Percentiles rank a stretch among this genome's conserved stretches.
Evolutionary conservation across 2,113 vertebrate species (phyloP).

Genomic region (Oceanites oceanicus): DNA sequence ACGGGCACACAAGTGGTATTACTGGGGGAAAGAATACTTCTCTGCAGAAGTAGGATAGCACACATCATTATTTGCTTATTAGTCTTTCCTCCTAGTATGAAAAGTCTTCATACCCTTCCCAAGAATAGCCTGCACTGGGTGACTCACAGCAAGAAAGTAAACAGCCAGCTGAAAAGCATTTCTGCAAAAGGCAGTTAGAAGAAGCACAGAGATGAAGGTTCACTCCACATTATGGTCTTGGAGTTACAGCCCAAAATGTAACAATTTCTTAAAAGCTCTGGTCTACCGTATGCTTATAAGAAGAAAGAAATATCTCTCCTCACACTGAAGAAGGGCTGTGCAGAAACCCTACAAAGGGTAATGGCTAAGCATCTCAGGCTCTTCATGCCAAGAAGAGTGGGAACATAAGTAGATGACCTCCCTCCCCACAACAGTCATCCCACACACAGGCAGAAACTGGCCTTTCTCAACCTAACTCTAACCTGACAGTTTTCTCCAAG

Average conservation of each 20-base stretch:
- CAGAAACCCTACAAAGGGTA: not conserved
- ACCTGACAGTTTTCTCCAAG: not conserved
- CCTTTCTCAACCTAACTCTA: not conserved
- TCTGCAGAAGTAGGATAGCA: not conserved
- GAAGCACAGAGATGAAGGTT: not conserved
- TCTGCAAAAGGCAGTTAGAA: not conserved
- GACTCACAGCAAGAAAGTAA: not conserved
- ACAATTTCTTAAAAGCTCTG: not conserved
- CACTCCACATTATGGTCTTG: not conserved
- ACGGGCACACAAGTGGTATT: not conserved
- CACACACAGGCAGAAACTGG: not conserved
- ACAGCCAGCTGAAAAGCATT: not conserved
- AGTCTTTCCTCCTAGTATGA: not conserved
- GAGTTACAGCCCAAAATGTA: not conserved
- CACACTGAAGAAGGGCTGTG: not conserved
- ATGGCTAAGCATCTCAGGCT: not conserved
- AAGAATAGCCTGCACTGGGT: not conserved
- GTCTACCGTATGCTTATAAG: not conserved
- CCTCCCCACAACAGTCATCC: not conserved
- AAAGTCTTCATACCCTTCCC: not conserved
- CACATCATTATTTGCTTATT: not conserved
- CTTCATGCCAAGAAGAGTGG: not conserved
- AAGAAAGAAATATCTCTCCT: not conserved
- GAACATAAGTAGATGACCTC: not conserved
- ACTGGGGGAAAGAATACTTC: not conserved